A percentile compares a stretch with the other conserved stretches of the same genome.
Evolutionary conservation across 2,113 vertebrate genomes (phyloP).

Genomic region (Edolisoma coerulescens): DNA sequence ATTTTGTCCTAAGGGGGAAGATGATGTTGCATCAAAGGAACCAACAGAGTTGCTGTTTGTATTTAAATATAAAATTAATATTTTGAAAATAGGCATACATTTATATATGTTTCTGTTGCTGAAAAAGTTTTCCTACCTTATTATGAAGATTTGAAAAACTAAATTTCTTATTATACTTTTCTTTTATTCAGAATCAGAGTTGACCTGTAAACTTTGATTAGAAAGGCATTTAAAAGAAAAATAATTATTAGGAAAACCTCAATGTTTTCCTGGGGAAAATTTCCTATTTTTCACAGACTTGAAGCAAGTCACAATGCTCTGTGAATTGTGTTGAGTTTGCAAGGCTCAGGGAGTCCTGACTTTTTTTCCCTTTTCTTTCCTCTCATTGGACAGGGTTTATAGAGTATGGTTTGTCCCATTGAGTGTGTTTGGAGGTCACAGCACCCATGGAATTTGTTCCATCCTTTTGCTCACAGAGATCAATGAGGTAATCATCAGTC

Average conservation of each 20-base stretch:
- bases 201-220: neutral
- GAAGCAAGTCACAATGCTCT: neutral
- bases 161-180: neutral
- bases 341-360: neutral
- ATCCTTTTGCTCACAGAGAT: neutral
- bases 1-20: neutral
- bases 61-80: neutral
- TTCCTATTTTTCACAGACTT: neutral
- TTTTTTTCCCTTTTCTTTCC: neutral
- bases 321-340: neutral
- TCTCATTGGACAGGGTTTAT: neutral
- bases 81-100: neutral
- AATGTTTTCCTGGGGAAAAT: neutral
- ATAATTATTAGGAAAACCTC: neutral
- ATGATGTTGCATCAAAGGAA: neutral
- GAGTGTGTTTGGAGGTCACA: neutral
- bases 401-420: rapidly evolving
- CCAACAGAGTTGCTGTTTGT: neutral
- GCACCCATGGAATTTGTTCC: neutral
- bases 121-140: neutral
- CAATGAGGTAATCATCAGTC: neutral
- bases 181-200: neutral
- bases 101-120: neutral
- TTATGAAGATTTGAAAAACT: neutral
- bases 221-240: neutral